Percentiles rank a stretch among this genome's conserved stretches.
Conservation (phyloP, 2,888 invertebrate genomes). For the Lysandra coridon region DNA sequence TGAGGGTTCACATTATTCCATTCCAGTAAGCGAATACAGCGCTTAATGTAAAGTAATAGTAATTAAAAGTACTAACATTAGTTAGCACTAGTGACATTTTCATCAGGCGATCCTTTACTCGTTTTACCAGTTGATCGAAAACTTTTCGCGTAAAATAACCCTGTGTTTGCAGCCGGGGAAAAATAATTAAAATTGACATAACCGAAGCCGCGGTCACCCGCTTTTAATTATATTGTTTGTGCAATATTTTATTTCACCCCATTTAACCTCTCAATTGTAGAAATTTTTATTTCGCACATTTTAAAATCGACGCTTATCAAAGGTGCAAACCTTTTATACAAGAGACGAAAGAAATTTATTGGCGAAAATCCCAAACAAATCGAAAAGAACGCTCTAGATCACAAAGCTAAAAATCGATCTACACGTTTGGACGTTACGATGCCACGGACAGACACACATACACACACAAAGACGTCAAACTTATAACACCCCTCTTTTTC, state of each 20-base stretch:
- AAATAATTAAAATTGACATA: conserved; percentile 10
- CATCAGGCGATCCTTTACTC: no score
- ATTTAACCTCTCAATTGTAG: background rate
- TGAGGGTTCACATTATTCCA: no score
- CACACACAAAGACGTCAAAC: background rate
- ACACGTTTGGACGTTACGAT: background rate
- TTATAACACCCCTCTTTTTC: background rate
- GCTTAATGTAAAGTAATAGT: no score
- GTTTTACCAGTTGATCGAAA: no score
- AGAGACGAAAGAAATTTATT: no score
- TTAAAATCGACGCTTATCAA: background rate
- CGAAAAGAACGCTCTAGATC: no score
- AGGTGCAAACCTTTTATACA: no score
- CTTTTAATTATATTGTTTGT: conserved; percentile 15
- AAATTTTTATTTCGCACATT: background rate
- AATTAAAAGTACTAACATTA: no score
- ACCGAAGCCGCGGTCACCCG: background rate
- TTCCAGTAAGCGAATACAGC: no score
- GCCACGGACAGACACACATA: background rate
- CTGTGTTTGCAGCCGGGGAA: background rate
- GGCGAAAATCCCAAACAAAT: no score
- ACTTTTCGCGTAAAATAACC: no score
- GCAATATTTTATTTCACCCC: background rate
- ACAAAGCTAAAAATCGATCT: background rate
- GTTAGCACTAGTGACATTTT: no score